Evolutionary conservation across 2,113 vertebrate species (phyloP), one percentile per base, ranked within the genome.

Genomic region (Serinus canaria): DNA sequence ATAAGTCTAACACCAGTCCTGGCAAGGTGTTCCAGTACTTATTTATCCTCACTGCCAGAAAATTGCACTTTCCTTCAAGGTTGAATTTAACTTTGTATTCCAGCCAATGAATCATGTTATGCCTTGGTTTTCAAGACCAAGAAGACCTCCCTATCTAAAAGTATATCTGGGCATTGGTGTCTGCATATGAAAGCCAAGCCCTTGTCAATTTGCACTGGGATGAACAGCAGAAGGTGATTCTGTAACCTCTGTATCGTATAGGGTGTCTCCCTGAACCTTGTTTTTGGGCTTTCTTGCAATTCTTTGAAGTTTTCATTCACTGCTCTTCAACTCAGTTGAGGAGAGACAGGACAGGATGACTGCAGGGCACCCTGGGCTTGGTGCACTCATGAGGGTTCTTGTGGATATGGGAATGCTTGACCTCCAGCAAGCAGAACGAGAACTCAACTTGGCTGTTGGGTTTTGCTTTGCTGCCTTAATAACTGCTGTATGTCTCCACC

Each of bases 321-420:
- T 20, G 35, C 19, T 68, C 8, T 79, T 44, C 66, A 64, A 6
- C 11, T 60, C 2, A 0, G 1, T 7, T 11, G 43, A 69, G 21
- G 17, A 80, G 35, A 59, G 21, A 52, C 3, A 56, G 24, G n/a
- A 58, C 15, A 49, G 28, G 46, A 46, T 8, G 35, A 35, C 41
- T 49, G 21, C 23, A 50, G 39, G 24, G 27, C 25, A 68, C 10
- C 11, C 22, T n/a, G 33, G 21, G 8, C 18, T 59, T 69, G 35
- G 39, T 44, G 67, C 24, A 50, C 11, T 23, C 0, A 0, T 60
- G 3, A 8, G 24, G 6, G 4, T 80, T 52, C 35, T 5, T 15
- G 9, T 35, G 21, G 4, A 2, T 52, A 28, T 27, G 15, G 18
- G 16, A 68, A 27, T 0, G 0, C 43, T 33, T 52, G 31, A 77